A percentile compares a stretch with the other conserved stretches of the same genome.
Conservation (phyloP, 1,140 invertebrate species). For the Aphidius ervi region DNA sequence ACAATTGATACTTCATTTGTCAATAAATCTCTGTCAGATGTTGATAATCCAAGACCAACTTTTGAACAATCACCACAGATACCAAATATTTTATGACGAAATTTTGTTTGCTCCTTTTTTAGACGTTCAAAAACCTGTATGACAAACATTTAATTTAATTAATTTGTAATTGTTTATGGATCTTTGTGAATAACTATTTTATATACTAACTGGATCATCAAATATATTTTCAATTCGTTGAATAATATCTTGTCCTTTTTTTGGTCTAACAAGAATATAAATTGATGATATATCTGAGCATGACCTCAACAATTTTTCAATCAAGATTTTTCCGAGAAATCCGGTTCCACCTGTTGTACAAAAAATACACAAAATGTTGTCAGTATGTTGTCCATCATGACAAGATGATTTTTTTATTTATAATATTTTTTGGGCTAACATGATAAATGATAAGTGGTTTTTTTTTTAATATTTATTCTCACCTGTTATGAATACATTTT, state of each 20-base stretch:
- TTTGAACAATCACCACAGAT: slow-evolving; percentile 63
- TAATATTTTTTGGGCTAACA: background rate
- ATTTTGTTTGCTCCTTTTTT: slow-evolving; percentile 45
- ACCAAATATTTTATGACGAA: slow-evolving; percentile 56
- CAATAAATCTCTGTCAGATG: slow-evolving; percentile 57
- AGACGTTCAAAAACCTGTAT: slow-evolving; percentile 45
- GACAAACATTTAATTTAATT: background rate
- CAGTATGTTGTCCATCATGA: background rate
- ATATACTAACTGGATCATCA: slow-evolving; percentile 62
- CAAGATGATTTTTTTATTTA: no score
- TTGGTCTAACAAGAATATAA: slow-evolving; percentile 73
- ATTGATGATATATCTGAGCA: slow-evolving; percentile 71
- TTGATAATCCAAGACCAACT: slow-evolving; percentile 59
- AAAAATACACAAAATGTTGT: slow-evolving; percentile 8
- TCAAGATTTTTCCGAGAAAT: slow-evolving; percentile 69
- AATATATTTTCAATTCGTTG: slow-evolving; percentile 62
- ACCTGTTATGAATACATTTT: slow-evolving; percentile 51
- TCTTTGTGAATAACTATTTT: background rate
- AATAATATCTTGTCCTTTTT: slow-evolving; percentile 68
- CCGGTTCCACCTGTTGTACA: slow-evolving; percentile 53
- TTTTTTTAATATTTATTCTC: slow-evolving; percentile 2
- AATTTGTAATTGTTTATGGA: background rate
- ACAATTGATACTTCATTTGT: slow-evolving; percentile 66
- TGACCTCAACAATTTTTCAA: slow-evolving; percentile 77
- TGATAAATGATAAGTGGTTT: background rate